A percentile compares a stretch with the other conserved stretches of the same genome.
Conservation (phyloP, 2,113 vertebrate species). For the Corvus hawaiiensis region DNA sequence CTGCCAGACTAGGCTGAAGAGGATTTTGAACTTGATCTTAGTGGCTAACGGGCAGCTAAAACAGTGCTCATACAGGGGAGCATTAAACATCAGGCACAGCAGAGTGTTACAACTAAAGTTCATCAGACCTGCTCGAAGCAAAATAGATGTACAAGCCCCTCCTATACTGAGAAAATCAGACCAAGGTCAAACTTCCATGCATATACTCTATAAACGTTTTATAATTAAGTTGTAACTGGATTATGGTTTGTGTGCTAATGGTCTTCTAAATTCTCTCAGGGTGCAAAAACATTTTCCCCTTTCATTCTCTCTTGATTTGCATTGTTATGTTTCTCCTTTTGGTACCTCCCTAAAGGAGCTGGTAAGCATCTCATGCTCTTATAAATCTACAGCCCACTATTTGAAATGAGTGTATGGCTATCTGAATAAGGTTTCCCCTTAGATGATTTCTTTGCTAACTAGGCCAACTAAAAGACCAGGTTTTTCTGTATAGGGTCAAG, state of each 20-base stretch:
- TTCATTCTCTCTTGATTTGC: background rate
- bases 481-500: background rate
- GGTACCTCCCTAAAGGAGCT: background rate
- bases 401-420: background rate
- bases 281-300: background rate
- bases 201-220: background rate
- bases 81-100: background rate
- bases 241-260: background rate
- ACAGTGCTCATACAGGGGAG: background rate
- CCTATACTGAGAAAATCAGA: background rate
- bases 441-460: background rate
- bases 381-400: background rate
- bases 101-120: background rate
- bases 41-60: background rate
- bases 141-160: background rate
- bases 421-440: background rate
- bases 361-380: background rate
- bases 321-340: background rate
- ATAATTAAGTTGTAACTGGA: background rate
- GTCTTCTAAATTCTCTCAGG: background rate
- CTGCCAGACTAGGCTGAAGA: background rate
- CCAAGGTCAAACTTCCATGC: background rate
- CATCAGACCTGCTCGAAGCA: background rate
- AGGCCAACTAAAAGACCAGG: background rate
- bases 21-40: background rate